Evolutionary conservation across 1,140 invertebrate genomes (phyloP), one percentile per base, ranked within the genome.

Genomic region (Listronotus bonariensis): DNA sequence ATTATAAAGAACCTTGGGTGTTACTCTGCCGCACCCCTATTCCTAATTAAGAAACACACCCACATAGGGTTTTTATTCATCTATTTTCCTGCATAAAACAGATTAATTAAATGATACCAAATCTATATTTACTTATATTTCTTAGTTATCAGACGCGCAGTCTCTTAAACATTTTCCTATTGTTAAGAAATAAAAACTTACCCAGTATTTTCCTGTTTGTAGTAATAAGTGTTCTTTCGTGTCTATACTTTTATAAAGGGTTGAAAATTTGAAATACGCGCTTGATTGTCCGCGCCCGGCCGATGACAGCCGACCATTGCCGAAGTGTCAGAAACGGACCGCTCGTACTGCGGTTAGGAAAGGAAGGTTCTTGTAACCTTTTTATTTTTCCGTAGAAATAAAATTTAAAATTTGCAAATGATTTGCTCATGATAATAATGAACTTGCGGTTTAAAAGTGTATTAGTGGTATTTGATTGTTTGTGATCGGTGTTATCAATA

Each of bases 361-460:
- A 65, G 52, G 63, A 75, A 75, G 69, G 68, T 66, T 67, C 57
- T 70, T 70, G 74, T 76, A 75, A 76, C 74, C 73, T 77, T 76
- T 76, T 75, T 72, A 61, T 76, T 72, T 70, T 71, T 68, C 48
- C 53, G 11, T 74, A 51, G 65, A 68, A 68, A 64, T 69, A 68
- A 66, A 59, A 57, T 64, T 69, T 72, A 72, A 59, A 71, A 73
- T 72, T 70, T 60, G 43, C 67, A 68, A 53, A 78, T 78, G 77
- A 72, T 62, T 74, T 73, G 76, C 74, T 78, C 77, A 78, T 78
- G 77, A 78, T 78, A 78, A 78, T 76, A 75, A 78, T 75, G 73
- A 72, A 72, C 69, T 72, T 72, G 70, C 68, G 61, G 68, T 67
- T 69, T 62, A 68, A 65, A 68, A 69, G 69, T 75, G 72, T 71